Evolutionary conservation across 2,888 invertebrate species (phyloP), one percentile per base, ranked within the genome.

Genomic region (Acanthopleura granulata): DNA sequence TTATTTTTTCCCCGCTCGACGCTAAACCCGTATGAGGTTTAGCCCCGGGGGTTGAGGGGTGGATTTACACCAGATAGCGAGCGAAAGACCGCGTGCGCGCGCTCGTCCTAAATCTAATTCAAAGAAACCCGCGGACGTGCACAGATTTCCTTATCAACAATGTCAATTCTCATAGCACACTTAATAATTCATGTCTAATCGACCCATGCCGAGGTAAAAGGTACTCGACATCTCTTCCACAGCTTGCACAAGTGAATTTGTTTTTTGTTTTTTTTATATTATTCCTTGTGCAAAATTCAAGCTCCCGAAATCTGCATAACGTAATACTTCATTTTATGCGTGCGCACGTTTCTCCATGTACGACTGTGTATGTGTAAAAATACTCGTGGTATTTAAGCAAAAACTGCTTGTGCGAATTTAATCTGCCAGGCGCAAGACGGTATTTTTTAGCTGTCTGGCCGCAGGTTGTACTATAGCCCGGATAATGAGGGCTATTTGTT

Each of bases 41-140:
- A 22, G 4, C 1, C 22, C 66, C 66, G 15, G 6, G 66, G 66
- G 66, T 27, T 3, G 40, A 40, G 40, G 9, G 40, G 4, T 40
- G 40, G 40, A 40, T 40, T 40, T 40, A 40, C 40, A 40, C 40
- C 40, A 40, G 40, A 40, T 40, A 40, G 40, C 40, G 40, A 40
- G 9, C 40, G 40, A 40, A 6, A 40, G 40, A 40, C 40, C 3
- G 40, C 40, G 40, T 40, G 40, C 40, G 40, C 40, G 29, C 66
- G 22, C 66, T 1, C 66, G 22, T 15, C 1, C 22, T 66, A 27
- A 18, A 27, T 6, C 66, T 27, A 22, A 66, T 27, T 27, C 29
- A 66, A 16, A 27, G 66, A 66, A 66, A 66, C 29, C 57, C 66
- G 66, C 27, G 66, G 25, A 66, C 66, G 66, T 66, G 66, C 66